A percentile compares a stretch with the other conserved stretches of the same genome.
These are phyloP conservation scores for Propsilocerus akamusi DNA, from an alignment of 1,140 invertebrate species.

Conservation along the genomic window DNA sequence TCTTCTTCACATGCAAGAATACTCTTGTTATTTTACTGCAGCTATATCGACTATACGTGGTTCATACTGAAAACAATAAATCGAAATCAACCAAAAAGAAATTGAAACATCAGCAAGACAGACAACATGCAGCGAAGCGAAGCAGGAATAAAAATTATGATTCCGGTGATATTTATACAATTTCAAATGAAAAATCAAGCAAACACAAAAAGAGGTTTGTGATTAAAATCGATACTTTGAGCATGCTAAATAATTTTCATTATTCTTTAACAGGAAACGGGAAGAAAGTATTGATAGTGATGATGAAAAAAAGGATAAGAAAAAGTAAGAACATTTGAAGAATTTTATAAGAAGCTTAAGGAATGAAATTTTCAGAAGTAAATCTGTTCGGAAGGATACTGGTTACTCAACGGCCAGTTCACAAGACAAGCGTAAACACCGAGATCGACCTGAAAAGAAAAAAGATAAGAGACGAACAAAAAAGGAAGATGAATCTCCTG, in stretches of 20 bases:
- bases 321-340: not conserved
- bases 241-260: slow-evolving; percentile 5
- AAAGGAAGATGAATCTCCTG: not conserved
- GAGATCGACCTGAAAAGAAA: not conserved
- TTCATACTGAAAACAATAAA: slow-evolving; percentile 43
- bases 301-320: not conserved
- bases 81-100: slow-evolving; percentile 23
- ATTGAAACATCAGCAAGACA: slow-evolving; percentile 18
- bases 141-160: slow-evolving; percentile 20
- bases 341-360: not conserved
- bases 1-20: slow-evolving; percentile 83
- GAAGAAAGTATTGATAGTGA: not conserved
- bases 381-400: not conserved
- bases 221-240: slow-evolving; percentile 11
- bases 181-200: slow-evolving; percentile 26
- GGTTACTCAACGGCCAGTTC: not conserved
- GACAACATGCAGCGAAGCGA: slow-evolving; percentile 21
- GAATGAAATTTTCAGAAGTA: not conserved
- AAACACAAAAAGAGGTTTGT: slow-evolving; percentile 7
- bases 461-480: not conserved
- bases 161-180: slow-evolving; percentile 31
- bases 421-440: not conserved
- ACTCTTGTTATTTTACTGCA: slow-evolving; percentile 70
- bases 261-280: not conserved
- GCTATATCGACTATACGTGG: slow-evolving; percentile 64